Percentiles rank a stretch among this genome's conserved stretches.
Evolutionary conservation across 2,797 vertebrate species (phyloP).

Genomic region (Triplophysa yarkandensis): DNA sequence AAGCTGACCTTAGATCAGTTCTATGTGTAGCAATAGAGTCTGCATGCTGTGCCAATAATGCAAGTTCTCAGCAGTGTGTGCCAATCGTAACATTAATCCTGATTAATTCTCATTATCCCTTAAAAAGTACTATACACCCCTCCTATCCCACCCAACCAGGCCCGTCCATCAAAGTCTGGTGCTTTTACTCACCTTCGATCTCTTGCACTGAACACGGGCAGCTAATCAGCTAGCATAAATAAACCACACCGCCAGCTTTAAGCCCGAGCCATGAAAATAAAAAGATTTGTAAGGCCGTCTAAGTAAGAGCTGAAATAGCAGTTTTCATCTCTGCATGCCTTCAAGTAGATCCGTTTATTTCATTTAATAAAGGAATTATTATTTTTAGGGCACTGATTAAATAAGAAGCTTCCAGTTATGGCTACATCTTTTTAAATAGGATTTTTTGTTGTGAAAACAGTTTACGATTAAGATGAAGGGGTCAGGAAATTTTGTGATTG

Average conservation of each 20-base stretch:
- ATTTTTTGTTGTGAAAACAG: slow-evolving; percentile 64
- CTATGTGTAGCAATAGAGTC: slow-evolving; percentile 27
- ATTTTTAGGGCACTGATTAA: slow-evolving; percentile 57
- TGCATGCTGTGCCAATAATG: slow-evolving; percentile 57
- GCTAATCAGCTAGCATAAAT: slow-evolving; percentile 81
- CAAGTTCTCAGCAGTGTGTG: slow-evolving; percentile 60
- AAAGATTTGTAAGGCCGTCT: slow-evolving; percentile 3
- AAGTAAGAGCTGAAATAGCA: slow-evolving; percentile 24
- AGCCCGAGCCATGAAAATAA: slow-evolving; percentile 30
- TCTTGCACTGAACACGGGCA: slow-evolving; percentile 7
- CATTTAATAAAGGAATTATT: slow-evolving; percentile 30
- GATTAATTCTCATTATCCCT: slow-evolving; percentile 75
- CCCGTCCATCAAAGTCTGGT: slow-evolving; percentile 52
- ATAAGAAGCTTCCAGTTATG: slow-evolving; percentile 53
- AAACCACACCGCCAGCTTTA: slow-evolving; percentile 62
- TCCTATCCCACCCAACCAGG: slow-evolving; percentile 41
- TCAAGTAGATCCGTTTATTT: slow-evolving; percentile 28
- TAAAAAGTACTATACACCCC: slow-evolving; percentile 69
- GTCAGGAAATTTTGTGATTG: slow-evolving; percentile 47
- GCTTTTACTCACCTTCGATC: slow-evolving; percentile 58
- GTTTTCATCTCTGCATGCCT: slow-evolving; percentile 49
- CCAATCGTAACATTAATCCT: slow-evolving; percentile 72
- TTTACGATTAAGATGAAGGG: slow-evolving; percentile 63
- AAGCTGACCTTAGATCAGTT: slow-evolving; percentile 25
- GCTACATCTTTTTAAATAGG: slow-evolving; percentile 49